A percentile compares a stretch with the other conserved stretches of the same genome.
phyloP scores from a whole-genome alignment of 2,113 vertebrate genomes.

The Pedetes capensis region DNA sequence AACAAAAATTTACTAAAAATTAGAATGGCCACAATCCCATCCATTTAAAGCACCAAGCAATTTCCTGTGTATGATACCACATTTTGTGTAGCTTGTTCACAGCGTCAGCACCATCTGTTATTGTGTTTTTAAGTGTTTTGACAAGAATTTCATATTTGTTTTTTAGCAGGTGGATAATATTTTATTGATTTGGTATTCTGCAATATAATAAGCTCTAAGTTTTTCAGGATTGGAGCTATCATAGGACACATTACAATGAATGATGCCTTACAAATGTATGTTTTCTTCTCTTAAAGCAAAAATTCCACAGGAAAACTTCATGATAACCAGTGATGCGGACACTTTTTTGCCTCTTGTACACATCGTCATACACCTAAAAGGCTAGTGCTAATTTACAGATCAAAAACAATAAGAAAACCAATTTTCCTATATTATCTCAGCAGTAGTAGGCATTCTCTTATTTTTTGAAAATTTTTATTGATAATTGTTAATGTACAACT shows the following conservation, averaged over 20 bases:
- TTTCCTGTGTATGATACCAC: rapidly evolving
- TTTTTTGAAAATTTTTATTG: too few species aligned
- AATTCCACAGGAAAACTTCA: neutral
- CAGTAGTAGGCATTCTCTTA: neutral
- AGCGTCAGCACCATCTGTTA: neutral
- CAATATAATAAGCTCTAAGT: neutral
- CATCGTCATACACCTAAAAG: neutral
- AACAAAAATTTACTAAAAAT: neutral
- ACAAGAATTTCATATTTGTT: neutral
- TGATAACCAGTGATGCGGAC: neutral
- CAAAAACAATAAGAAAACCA: neutral
- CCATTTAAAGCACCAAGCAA: neutral
- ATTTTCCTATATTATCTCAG: neutral
- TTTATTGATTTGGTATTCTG: neutral
- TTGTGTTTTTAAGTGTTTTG: neutral
- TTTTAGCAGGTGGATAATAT: neutral
- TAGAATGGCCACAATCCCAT: neutral
- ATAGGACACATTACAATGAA: neutral
- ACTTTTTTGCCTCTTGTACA: neutral
- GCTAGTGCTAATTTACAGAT: neutral
- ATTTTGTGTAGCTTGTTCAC: neutral
- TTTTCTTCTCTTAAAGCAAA: neutral
- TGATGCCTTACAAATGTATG: neutral
- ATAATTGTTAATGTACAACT: too few species aligned
- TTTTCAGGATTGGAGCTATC: neutral